Conservation (phyloP, 1,140 invertebrate species). For the Coptotermes formosanus region DNA sequence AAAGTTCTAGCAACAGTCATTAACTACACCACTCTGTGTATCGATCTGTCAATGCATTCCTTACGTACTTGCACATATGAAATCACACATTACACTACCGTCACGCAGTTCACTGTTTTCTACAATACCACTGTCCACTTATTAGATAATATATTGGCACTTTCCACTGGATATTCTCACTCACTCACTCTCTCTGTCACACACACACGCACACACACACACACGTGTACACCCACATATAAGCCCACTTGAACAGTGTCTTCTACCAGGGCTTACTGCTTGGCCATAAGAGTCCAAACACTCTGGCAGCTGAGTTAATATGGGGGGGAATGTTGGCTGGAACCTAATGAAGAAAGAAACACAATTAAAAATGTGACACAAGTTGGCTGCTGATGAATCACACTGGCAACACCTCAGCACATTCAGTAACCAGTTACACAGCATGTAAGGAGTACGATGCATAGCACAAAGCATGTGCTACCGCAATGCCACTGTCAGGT, state of each 20-base stretch:
- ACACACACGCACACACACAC: background rate
- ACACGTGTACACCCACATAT: background rate
- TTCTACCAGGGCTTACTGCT: background rate
- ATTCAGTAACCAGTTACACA: no score
- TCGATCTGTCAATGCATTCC: background rate
- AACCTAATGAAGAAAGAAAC: background rate
- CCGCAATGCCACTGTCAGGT: no score
- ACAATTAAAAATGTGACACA: no score
- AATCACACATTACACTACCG: background rate
- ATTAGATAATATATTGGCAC: background rate
- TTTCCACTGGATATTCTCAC: background rate
- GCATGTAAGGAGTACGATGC: no score
- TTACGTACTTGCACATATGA: background rate
- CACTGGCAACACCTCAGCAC: no score
- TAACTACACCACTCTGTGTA: background rate
- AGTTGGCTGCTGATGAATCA: no score
- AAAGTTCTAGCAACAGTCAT: background rate
- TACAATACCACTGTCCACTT: background rate
- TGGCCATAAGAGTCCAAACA: background rate
- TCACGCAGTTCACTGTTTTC: background rate
- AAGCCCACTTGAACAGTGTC: background rate
- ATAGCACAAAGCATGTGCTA: no score
- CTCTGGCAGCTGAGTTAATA: slow-evolving; percentile 2
- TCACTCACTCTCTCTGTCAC: no score
- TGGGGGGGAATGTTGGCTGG: slow-evolving; percentile 5